Base-by-base conservation (phyloP, 2,113 vertebrate species). In the Alligator sinensis region DNA sequence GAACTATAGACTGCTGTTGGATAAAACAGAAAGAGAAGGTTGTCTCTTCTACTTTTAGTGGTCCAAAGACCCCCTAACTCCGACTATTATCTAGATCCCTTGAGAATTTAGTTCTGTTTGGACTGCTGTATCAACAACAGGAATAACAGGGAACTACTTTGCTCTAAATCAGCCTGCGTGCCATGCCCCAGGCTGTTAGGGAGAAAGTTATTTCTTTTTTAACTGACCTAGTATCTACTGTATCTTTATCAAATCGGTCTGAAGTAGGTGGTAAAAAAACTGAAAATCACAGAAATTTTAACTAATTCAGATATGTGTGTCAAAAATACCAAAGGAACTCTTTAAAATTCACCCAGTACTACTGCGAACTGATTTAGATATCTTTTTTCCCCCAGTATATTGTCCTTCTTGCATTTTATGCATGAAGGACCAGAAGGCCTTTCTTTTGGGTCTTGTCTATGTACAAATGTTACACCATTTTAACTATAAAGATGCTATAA, bases 141-240 rank as follows among this genome's bases (percentile, higher is more conserved):
- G 17, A 70, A 70, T 21, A 70, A 38, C 30, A 30, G 66, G 30
- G 17, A 30, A 21, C 11, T 70, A 30, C 11, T 19, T 21, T 22
- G 30, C 30, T 70, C 38, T 30, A 70, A 19, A 70, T 70, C 18
- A 54, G 15, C 18, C 27, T 1, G 2, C 1, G 59, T 10, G 38
- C 6, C 0, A 2, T 74, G 47, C 11, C 25, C 30, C 30, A 0
- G 3, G 24, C 30, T 22, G 16, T 0, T 30, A 30, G n/a, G 19
- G 18, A 70, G 30, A 17, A 70, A 70, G 5, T 30, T 70, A 5
- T 70, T 34, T 10, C n/a, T 19, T 5, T 38, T 70, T 70, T 38
- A 34, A 38, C 30, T 70, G 30, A 38, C 10, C 68, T 70, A 11
- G 17, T 70, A 70, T 11, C 19, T 16, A 11, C 11, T 70, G 68